Percentiles rank a stretch among this genome's conserved stretches.
Evolutionary conservation across 2,888 invertebrate genomes (phyloP).

Genomic region (Boloria euphrosyne): DNA sequence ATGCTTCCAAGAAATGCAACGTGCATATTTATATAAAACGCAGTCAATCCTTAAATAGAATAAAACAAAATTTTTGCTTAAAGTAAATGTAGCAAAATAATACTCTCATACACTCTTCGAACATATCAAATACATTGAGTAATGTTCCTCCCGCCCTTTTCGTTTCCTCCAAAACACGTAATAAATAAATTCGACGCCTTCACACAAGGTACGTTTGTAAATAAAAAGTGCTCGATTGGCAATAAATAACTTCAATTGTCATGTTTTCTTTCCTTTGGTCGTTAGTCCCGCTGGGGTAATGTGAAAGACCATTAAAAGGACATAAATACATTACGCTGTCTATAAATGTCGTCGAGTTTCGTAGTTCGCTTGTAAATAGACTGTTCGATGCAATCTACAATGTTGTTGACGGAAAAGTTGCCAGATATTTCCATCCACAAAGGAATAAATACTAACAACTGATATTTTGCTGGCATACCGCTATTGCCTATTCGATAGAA

Average conservation of each 20-base stretch:
- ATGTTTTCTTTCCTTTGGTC: slow-evolving; percentile 67
- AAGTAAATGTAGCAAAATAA: background rate
- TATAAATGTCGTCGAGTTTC: slow-evolving; percentile 61
- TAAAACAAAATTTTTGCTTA: no score
- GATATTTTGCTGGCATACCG: slow-evolving; percentile 31
- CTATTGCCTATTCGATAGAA: slow-evolving; percentile 6
- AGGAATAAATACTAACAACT: slow-evolving; percentile 33
- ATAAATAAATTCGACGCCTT: slow-evolving; percentile 27
- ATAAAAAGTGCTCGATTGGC: slow-evolving; percentile 46
- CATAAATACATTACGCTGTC: slow-evolving; percentile 77
- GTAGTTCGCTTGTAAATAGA: slow-evolving; percentile 49
- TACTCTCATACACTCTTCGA: slow-evolving; percentile 1
- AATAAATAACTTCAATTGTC: slow-evolving; percentile 70
- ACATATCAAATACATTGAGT: slow-evolving; percentile 16
- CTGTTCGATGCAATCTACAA: slow-evolving; percentile 45
- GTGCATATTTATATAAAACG: no score
- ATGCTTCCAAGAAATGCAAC: no score
- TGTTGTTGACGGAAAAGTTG: slow-evolving; percentile 46
- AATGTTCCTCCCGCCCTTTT: slow-evolving; percentile 3
- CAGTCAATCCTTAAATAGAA: no score
- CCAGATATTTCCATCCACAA: slow-evolving; percentile 37
- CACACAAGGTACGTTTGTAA: slow-evolving; percentile 29
- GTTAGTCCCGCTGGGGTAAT: slow-evolving; percentile 60
- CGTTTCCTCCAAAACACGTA: slow-evolving; percentile 16
- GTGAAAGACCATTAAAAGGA: slow-evolving; percentile 75